phyloP scores from a whole-genome alignment of 2,888 invertebrate genomes.

The Idaea dimidiata region DNA sequence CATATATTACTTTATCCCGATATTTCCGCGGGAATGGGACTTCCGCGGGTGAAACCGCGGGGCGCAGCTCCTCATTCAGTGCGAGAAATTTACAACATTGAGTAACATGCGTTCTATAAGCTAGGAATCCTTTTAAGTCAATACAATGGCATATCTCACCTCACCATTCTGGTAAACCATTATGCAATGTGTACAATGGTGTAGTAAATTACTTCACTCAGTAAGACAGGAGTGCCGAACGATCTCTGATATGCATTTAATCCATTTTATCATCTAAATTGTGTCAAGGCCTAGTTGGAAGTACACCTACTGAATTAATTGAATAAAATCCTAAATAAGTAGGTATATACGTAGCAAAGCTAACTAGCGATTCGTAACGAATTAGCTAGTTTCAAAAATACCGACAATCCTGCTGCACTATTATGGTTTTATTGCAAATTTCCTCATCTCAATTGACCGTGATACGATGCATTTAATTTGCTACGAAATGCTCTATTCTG shows the following conservation, averaged over 20 bases:
- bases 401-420: neutral
- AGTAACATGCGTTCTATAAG: constrained; percentile 24
- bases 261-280: constrained; percentile 47
- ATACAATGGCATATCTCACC: constrained; percentile 42
- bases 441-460: neutral
- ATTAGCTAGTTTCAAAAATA: constrained; percentile 9
- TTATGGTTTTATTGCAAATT: neutral
- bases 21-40: too few species aligned
- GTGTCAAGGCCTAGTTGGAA: constrained; percentile 54
- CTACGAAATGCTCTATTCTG: neutral
- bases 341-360: constrained; percentile 9
- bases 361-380: constrained; percentile 9
- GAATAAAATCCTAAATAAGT: neutral
- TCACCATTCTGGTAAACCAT: constrained; percentile 36
- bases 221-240: constrained; percentile 44
- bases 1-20: too few species aligned
- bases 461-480: neutral
- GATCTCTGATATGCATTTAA: constrained; percentile 51
- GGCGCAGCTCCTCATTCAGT: neutral
- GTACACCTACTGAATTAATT: constrained; percentile 27
- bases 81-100: constrained; percentile 9
- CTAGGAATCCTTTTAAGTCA: constrained; percentile 40
- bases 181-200: constrained; percentile 44
- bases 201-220: constrained; percentile 38
- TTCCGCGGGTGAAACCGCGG: too few species aligned